phyloP scores from a whole-genome alignment of 2,888 invertebrate genomes.

The Mythimna pallens region DNA sequence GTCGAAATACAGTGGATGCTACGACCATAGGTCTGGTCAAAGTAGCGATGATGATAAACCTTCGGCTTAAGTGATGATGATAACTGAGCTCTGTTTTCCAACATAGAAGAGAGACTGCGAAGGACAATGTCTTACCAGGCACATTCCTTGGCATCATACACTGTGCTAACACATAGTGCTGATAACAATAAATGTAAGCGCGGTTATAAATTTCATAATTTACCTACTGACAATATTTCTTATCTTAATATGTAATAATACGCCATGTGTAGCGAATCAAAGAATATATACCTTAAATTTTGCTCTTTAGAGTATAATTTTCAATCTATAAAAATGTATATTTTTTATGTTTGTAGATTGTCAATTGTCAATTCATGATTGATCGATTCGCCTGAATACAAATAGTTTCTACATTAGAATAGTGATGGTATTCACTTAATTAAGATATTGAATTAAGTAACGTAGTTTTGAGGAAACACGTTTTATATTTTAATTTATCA shows the following conservation, averaged over 20 bases:
- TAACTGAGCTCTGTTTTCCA: neutral
- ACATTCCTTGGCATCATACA: neutral
- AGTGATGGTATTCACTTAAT: constrained; percentile 29
- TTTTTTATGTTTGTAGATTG: constrained; percentile 7
- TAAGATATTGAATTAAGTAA: constrained; percentile 28
- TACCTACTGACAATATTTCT: neutral
- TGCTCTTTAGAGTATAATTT: neutral
- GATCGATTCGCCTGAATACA: constrained; percentile 16
- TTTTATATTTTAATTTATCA: constrained; percentile 32
- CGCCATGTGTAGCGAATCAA: neutral
- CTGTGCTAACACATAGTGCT: neutral
- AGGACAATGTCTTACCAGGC: neutral
- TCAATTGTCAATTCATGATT: constrained; percentile 26
- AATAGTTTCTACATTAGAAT: constrained; percentile 36
- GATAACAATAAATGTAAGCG: constrained; percentile 3
- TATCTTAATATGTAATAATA: constrained; percentile 30
- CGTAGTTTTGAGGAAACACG: neutral
- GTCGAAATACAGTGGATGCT: neutral
- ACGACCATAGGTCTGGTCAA: neutral
- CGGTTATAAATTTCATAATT: neutral
- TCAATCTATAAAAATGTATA: neutral
- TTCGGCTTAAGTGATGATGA: neutral
- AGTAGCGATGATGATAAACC: neutral
- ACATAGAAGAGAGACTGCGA: neutral
- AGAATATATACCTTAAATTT: constrained; percentile 1